Evolutionary conservation across 2,113 vertebrate genomes (phyloP).

Genomic region (Corydoras maculifer): DNA sequence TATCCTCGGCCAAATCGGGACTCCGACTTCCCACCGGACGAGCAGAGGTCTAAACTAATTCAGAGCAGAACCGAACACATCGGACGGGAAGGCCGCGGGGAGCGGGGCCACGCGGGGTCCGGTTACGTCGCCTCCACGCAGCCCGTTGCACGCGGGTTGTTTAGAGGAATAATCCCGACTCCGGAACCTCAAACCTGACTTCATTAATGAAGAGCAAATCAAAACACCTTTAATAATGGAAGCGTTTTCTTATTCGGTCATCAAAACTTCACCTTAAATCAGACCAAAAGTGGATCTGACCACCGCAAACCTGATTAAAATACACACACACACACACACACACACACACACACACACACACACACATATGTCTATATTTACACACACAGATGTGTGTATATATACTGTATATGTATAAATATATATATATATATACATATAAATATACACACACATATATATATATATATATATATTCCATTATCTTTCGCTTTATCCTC

Average conservation of each 20-base stretch:
- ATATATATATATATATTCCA: too few species aligned
- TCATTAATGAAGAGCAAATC: constrained; percentile 56
- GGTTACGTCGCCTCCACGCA: constrained; percentile 27
- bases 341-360: too few species aligned
- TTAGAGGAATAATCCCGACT: constrained; percentile 53
- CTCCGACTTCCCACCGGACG: constrained; percentile 37
- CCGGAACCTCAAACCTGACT: constrained; percentile 44
- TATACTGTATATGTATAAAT: too few species aligned
- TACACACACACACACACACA: too few species aligned
- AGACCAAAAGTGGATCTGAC: constrained; percentile 22
- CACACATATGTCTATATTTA: too few species aligned
- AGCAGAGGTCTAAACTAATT: constrained; percentile 49
- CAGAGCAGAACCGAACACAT: constrained; percentile 46
- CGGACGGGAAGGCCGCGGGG: constrained; percentile 39
- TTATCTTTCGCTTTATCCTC: too few species aligned
- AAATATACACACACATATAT: too few species aligned
- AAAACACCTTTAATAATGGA: constrained; percentile 57
- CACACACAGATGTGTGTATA: too few species aligned
- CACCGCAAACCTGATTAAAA: too few species aligned
- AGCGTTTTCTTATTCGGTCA: constrained; percentile 51
- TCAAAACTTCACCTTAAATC: constrained; percentile 50
- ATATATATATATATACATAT: too few species aligned
- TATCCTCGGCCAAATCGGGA: constrained; percentile 34
- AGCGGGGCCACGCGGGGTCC: constrained; percentile 35
- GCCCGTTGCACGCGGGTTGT: constrained; percentile 30